Percentiles rank a stretch among this genome's conserved stretches.
phyloP scores from a whole-genome alignment of 2,888 invertebrate species.

The Machimus atricapillus region DNA sequence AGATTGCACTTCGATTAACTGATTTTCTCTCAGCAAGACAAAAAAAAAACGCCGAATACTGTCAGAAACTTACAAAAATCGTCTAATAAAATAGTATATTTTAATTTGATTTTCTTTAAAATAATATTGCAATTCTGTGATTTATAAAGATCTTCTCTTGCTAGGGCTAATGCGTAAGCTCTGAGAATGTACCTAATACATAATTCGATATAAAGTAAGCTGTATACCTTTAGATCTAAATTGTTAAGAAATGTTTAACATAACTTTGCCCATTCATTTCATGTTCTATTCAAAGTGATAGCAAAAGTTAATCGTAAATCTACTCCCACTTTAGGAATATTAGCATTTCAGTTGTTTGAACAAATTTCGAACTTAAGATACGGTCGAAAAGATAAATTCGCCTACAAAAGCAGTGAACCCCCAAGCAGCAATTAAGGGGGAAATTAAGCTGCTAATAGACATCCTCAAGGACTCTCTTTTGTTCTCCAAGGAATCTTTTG shows the following conservation, averaged over 20 bases:
- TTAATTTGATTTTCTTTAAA: no score
- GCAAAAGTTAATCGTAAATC: background rate
- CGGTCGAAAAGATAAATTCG: background rate
- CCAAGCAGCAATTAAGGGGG: background rate
- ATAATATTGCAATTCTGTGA: no score
- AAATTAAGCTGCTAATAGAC: background rate
- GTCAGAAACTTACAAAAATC: no score
- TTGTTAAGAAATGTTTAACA: background rate
- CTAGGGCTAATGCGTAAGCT: background rate
- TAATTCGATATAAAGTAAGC: background rate
- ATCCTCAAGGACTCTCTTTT: background rate
- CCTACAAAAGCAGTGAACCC: background rate
- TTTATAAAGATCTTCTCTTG: background rate
- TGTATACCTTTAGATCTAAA: background rate
- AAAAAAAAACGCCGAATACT: no score
- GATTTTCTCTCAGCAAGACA: no score
- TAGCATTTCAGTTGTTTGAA: background rate
- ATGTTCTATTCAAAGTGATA: background rate
- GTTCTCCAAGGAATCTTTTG: background rate
- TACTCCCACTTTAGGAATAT: background rate
- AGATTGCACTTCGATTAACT: no score
- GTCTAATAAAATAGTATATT: no score
- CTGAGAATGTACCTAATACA: background rate
- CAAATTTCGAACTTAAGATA: background rate
- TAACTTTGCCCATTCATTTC: background rate